Evolutionary conservation across 2,797 vertebrate species (phyloP).

Genomic region (Coendou prehensilis): DNA sequence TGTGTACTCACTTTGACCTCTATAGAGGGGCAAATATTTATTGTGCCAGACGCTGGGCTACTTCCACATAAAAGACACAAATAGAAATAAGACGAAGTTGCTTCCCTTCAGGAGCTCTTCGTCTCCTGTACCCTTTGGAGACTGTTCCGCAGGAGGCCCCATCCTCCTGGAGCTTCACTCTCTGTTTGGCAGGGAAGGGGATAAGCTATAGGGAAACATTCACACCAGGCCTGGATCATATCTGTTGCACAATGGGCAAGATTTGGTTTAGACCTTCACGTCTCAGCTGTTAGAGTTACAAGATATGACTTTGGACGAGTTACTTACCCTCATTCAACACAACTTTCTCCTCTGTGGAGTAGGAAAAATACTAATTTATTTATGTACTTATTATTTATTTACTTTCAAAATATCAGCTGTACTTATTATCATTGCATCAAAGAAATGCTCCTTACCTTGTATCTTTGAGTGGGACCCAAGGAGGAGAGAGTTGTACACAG

Average conservation of each 20-base stretch:
- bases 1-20: not conserved
- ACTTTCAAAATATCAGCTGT: not conserved
- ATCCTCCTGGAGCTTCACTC: not conserved
- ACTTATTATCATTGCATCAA: not conserved
- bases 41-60: not conserved
- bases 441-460: not conserved
- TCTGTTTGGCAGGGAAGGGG: not conserved
- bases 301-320: not conserved
- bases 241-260: not conserved
- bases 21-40: not conserved
- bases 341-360: not conserved
- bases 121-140: not conserved
- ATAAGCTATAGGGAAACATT: not conserved
- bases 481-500: not conserved
- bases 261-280: not conserved
- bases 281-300: not conserved
- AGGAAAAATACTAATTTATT: not conserved
- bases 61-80: not conserved
- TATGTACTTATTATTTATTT: not conserved
- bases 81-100: not conserved
- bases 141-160: not conserved
- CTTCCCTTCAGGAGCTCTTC: not conserved
- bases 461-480: not conserved
- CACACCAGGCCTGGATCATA: not conserved
- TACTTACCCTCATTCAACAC: not conserved